phyloP scores from a whole-genome alignment of 2,888 invertebrate species.

The Thalpophila matura region DNA sequence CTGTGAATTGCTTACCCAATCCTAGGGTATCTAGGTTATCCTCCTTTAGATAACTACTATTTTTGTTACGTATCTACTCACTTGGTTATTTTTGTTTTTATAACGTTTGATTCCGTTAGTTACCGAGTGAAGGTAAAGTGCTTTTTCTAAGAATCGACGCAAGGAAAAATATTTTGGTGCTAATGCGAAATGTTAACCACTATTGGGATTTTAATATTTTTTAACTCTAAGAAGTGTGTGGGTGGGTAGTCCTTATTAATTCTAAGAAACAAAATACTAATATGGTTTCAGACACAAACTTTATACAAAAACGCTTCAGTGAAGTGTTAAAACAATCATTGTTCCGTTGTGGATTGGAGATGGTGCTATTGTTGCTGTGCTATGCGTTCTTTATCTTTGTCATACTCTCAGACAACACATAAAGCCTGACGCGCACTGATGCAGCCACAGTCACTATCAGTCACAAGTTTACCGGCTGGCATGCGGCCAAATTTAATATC shows the following conservation, averaged over 20 bases:
- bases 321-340: too few species aligned
- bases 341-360: too few species aligned
- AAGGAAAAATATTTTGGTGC: not conserved
- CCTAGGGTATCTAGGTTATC: not conserved
- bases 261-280: too few species aligned
- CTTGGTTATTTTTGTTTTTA: not conserved
- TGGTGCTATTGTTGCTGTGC: too few species aligned
- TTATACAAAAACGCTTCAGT: too few species aligned
- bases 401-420: too few species aligned
- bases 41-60: not conserved
- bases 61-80: constrained; percentile 22
- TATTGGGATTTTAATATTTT: not conserved
- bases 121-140: not conserved
- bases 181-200: not conserved
- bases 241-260: not conserved
- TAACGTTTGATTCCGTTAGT: not conserved
- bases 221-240: not conserved
- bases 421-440: too few species aligned
- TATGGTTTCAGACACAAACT: too few species aligned
- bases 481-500: too few species aligned
- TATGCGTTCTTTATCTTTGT: too few species aligned
- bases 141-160: constrained; percentile 11
- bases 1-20: constrained; percentile 21
- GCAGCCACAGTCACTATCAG: too few species aligned
- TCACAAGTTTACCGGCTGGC: too few species aligned